Conservation (phyloP, 2,888 invertebrate genomes). For the Macrophya annulata region DNA sequence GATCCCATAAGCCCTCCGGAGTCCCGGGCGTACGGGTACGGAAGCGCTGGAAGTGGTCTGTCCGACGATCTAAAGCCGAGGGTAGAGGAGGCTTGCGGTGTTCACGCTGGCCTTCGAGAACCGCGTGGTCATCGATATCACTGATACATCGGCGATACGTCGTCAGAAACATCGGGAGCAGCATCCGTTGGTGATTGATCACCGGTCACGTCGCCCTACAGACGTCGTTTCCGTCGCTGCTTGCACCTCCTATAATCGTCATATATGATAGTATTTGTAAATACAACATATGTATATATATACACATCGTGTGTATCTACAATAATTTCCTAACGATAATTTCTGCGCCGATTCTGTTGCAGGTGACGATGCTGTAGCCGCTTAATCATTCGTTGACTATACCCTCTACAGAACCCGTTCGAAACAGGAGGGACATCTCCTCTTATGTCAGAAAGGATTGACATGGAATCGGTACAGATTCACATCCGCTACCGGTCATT, state of each 20-base stretch:
- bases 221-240: constrained; percentile 18
- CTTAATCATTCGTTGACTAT: constrained; percentile 47
- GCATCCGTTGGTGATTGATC: constrained; percentile 53
- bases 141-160: constrained; percentile 56
- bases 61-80: constrained; percentile 35
- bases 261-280: not conserved
- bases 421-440: constrained; percentile 8
- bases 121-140: constrained; percentile 56
- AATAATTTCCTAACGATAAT: constrained; percentile 45
- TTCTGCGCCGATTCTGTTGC: not conserved
- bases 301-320: not conserved
- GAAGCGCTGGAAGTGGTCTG: constrained; percentile 40
- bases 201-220: constrained; percentile 37
- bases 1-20: constrained; percentile 54
- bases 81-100: not conserved
- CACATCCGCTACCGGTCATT: not conserved
- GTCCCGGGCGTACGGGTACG: constrained; percentile 37
- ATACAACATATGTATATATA: not conserved
- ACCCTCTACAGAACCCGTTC: not conserved
- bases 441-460: constrained; percentile 27
- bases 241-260: not conserved
- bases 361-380: constrained; percentile 21
- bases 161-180: constrained; percentile 53
- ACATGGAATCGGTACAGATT: not conserved
- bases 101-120: constrained; percentile 45